Base-by-base conservation (phyloP, 2,113 vertebrate species). In the Oryzias curvinotus region DNA sequence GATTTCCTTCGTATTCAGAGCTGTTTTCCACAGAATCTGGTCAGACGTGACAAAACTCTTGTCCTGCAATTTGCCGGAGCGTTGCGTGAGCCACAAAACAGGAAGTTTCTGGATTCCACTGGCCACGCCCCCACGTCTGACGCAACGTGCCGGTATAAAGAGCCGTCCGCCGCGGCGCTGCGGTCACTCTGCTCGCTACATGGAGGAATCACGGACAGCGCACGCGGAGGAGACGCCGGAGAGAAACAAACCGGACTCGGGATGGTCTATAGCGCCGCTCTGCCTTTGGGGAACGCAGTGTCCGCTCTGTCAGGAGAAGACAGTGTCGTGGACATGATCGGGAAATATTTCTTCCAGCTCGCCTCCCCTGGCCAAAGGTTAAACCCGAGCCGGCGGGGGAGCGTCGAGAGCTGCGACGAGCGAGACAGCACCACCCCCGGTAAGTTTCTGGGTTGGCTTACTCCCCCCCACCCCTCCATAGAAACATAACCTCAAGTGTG, bases 201-300 rank as follows among this genome's bases (percentile, higher is more conserved):
- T 89, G 87, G 87, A 88, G 53, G 12, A 42, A 0, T 25, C 1
- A 81, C 58, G 21, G 14, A 45, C 0, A 7, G 14, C 4, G 17
- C 65, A 52, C 0, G 13, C 2, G 72, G 77, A 70, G 85, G 73
- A 62, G 72, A 74, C 0, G 62, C 19, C 25, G 85, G 79, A 66
- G 83, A 46, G 49, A 18, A 17, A 52, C 19, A 14, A 14, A 36
- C 50, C 45, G 1, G 43, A 81, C 36, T 57, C 73, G 41, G 49
- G 57, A 93, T 92, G 91, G 89, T 90, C 17, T 89, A 86, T 73
- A 90, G 71, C 28, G 19, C 89, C 54, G 89, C 88, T 59, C 23
- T 86, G 28, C 78, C 85, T 10, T 83, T 85, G 14, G 87, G 84
- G 54, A 70, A 77, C 72, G 72, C 78, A 23, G 16, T 71, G 30